Percentiles rank a stretch among this genome's conserved stretches.
Evolutionary conservation across 2,113 vertebrate genomes (phyloP).

Genomic region (Tragelaphus scriptus): DNA sequence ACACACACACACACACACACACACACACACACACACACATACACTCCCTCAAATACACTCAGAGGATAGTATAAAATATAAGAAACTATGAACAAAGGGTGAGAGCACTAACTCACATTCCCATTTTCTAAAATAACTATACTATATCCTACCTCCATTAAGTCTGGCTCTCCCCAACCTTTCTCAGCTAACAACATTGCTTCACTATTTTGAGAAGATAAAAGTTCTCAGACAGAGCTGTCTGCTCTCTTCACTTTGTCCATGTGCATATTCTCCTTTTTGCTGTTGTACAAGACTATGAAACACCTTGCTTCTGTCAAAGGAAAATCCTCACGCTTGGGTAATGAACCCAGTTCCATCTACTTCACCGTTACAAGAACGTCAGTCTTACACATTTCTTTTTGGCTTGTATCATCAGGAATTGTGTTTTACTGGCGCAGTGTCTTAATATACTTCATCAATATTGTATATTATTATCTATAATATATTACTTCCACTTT

Average conservation of each 20-base stretch:
- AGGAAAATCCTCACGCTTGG: not conserved
- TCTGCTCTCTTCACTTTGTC: not conserved
- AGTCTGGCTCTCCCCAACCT: not conserved
- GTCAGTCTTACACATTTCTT: not conserved
- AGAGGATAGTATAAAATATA: not conserved
- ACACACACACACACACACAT: not conserved
- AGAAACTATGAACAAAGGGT: not conserved
- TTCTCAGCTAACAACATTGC: not conserved
- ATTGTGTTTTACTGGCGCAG: not conserved
- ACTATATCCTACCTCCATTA: not conserved
- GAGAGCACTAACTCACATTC: not conserved
- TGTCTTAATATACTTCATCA: not conserved
- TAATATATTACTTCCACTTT: not conserved
- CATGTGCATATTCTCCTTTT: not conserved
- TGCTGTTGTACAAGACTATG: not conserved
- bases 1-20: not conserved
- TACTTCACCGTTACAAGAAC: not conserved
- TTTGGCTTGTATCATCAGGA: not conserved
- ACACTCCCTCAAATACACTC: not conserved
- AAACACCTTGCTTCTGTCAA: not conserved
- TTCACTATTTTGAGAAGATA: not conserved
- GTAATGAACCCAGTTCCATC: not conserved
- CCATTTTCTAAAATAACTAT: not conserved
- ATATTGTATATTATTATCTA: not conserved
- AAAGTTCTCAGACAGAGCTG: not conserved